Conservation (phyloP, 1,140 invertebrate species). For the Scylla paramamosain region DNA sequence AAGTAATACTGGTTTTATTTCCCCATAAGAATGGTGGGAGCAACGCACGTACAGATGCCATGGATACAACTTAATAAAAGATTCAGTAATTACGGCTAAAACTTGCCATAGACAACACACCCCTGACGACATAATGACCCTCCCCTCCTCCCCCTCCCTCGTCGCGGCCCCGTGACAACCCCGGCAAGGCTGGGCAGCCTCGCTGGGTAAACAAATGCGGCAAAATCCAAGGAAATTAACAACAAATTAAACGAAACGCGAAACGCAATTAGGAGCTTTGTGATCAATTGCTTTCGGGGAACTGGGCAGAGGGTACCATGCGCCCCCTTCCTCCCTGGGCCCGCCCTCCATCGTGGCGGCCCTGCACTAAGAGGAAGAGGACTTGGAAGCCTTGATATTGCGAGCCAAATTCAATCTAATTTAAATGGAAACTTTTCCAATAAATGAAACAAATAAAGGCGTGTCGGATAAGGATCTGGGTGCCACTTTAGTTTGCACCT, state of each 20-base stretch:
- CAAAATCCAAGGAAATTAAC: constrained; percentile 23
- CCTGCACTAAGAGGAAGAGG: not conserved
- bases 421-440: not conserved
- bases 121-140: not conserved
- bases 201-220: not conserved
- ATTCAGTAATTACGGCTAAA: constrained; percentile 24
- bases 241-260: constrained; percentile 23
- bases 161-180: too few species aligned
- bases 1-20: not conserved
- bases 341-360: not conserved
- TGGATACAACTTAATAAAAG: constrained; percentile 5
- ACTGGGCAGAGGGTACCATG: not conserved
- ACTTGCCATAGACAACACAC: not conserved
- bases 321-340: not conserved
- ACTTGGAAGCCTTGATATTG: not conserved
- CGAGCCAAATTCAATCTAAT: not conserved
- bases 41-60: not conserved
- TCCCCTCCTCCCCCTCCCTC: not conserved
- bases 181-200: not conserved
- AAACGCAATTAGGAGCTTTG: constrained; percentile 22
- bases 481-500: not conserved
- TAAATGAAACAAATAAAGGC: constrained; percentile 23
- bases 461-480: not conserved
- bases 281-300: constrained; percentile 22
- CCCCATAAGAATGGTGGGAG: not conserved